Evolutionary conservation across 2,888 invertebrate genomes (phyloP).

Genomic region (Onchidella celtica): DNA sequence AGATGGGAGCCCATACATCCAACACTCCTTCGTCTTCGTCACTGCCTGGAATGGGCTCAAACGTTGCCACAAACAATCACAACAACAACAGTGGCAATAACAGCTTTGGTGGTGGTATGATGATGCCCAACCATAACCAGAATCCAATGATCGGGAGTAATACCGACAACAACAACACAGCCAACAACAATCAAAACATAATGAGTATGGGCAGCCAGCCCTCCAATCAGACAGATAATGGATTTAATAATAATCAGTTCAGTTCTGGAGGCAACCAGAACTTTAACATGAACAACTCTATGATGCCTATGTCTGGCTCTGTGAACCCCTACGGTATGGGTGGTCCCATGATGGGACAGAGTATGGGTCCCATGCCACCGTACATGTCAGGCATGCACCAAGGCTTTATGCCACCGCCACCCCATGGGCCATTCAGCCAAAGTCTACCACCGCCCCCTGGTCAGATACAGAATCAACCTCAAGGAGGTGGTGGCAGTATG

Average conservation of each 20-base stretch:
- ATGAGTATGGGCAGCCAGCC: conserved; percentile 7
- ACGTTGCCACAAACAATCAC: conserved; percentile 40
- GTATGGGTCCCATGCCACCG: conserved; percentile 13
- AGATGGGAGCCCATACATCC: background rate
- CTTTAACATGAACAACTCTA: conserved; percentile 44
- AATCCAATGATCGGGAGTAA: background rate
- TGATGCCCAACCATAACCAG: background rate
- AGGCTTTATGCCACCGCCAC: conserved; percentile 35
- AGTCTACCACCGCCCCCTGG: conserved; percentile 17
- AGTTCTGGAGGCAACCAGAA: conserved; percentile 3
- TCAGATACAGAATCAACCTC: conserved; percentile 23
- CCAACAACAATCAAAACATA: conserved; percentile 22
- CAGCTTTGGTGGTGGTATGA: conserved; percentile 37
- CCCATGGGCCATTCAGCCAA: conserved; percentile 42
- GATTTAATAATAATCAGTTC: conserved; percentile 15
- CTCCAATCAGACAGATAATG: conserved; percentile 14
- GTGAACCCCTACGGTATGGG: conserved; percentile 24
- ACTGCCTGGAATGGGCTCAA: too few species aligned
- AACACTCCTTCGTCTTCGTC: conserved; percentile 7
- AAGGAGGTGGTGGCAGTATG: conserved; percentile 11
- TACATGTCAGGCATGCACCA: conserved; percentile 40
- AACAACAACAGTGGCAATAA: conserved; percentile 14
- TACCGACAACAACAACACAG: background rate
- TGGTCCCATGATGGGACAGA: conserved; percentile 3
- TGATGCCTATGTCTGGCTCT: conserved; percentile 28